phyloP scores from a whole-genome alignment of 1,140 invertebrate species.

The Plectus sambesii region DNA sequence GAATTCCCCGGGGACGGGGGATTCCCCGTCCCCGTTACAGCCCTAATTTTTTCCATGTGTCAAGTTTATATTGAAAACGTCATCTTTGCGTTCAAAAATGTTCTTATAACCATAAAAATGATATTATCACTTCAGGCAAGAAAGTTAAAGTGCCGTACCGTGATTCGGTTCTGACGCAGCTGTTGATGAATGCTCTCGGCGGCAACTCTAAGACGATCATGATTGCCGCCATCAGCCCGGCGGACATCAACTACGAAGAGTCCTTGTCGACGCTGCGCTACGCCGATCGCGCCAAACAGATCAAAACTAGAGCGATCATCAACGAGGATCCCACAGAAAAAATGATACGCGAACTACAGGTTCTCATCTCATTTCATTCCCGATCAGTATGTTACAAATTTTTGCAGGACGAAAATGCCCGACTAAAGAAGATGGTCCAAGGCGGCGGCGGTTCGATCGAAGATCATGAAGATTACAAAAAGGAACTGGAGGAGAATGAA shows the following conservation, averaged over 20 bases:
- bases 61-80: too few relatives aligned
- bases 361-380: too few relatives aligned
- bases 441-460: too few relatives aligned
- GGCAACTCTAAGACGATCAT: slow-evolving; percentile 84
- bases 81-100: too few relatives aligned
- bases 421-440: slow-evolving; percentile 48
- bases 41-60: too few relatives aligned
- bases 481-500: too few relatives aligned
- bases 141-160: slow-evolving; percentile 56
- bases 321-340: slow-evolving; percentile 54
- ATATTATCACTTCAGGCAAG: too few relatives aligned
- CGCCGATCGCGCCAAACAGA: slow-evolving; percentile 74
- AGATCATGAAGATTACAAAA: too few relatives aligned
- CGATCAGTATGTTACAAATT: too few relatives aligned
- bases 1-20: too few relatives aligned
- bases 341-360: slow-evolving; percentile 51
- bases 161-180: slow-evolving; percentile 77
- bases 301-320: slow-evolving; percentile 57
- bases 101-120: too few relatives aligned
- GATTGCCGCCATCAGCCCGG: slow-evolving; percentile 81
- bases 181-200: slow-evolving; percentile 81
- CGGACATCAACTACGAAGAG: slow-evolving; percentile 70
- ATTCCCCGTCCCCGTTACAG: too few relatives aligned
- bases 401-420: slow-evolving; percentile 54
- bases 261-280: slow-evolving; percentile 87